Percentiles rank a stretch among this genome's conserved stretches.
phyloP scores from a whole-genome alignment of 30 jellyfish, hydroid and myxozoan species.

The Mastigias papua region DNA sequence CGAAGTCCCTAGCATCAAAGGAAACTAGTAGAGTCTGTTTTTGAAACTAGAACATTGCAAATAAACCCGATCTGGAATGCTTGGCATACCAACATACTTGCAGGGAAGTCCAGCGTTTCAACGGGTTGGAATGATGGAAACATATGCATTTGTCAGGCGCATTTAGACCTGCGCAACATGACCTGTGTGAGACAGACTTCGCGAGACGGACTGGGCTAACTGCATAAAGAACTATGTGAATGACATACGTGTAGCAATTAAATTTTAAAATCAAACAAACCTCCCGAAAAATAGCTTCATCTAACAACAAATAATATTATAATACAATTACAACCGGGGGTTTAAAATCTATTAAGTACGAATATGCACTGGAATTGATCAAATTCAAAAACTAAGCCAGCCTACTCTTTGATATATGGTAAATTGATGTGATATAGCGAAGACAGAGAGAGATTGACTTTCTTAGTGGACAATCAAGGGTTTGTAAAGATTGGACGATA shows the following conservation, averaged over 20 bases:
- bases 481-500: too few species aligned
- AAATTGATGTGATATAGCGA: neutral
- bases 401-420: neutral
- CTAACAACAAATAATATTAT: neutral
- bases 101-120: too few species aligned
- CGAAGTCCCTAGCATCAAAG: too few species aligned
- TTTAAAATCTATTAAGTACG: neutral
- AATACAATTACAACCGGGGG: constrained; percentile 3
- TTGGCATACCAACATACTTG: too few species aligned
- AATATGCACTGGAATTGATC: neutral
- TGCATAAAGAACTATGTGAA: neutral
- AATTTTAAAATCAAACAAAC: neutral
- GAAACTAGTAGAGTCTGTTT: too few species aligned
- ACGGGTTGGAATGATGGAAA: too few species aligned
- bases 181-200: neutral
- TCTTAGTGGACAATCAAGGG: too few species aligned
- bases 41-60: too few species aligned
- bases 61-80: too few species aligned
- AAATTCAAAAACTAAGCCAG: neutral
- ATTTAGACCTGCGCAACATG: neutral
- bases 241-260: neutral
- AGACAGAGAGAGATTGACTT: neutral
- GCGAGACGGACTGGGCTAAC: neutral
- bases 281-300: constrained; percentile 2
- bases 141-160: too few species aligned